Evolutionary conservation across 2,888 invertebrate genomes (phyloP), one percentile per base, ranked within the genome.

Genomic region (Uloborus plumipes): DNA sequence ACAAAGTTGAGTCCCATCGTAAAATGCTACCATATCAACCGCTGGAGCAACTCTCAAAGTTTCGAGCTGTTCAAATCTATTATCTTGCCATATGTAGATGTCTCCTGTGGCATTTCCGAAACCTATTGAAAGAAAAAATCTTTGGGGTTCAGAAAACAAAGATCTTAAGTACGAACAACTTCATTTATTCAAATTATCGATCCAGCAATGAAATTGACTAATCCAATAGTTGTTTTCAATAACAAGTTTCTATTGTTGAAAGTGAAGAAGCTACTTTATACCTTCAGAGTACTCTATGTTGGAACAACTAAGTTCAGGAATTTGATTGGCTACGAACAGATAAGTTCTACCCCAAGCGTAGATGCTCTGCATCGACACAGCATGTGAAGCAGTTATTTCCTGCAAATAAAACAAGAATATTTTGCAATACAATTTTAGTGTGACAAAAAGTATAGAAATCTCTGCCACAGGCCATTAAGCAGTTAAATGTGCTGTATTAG

Each of bases 271-370:
- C 1, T 1, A 39, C 1, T 39, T 39, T 9, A 11, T 39, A 39
- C 39, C 39, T 39, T 2, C 39, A 39, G 39, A 11, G 11, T 39
- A 39, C 39, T 39, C 39, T 9, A 9, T 62, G 16, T 49, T 22
- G 18, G 50, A 51, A n/a, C 81, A 81, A 7, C 16, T 39, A 0
- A 58, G 39, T 7, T 59, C 67, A 2, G 66, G n/a, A 62, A 67
- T 64, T 50, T 67, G 66, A 22, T 83, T 83, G 2, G 73, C 77
- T 14, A 83, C 47, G 39, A 83, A 77, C 1, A 83, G 50, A 15
- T 61, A 62, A 22, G 83, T 83, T 11, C n/a, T 49, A 13, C 53
- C 55, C n/a, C 49, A 39, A 16, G 53, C 26, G 2, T 18, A 22
- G 20, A 77, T 7, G n/a, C 64, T 77, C 58, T 58, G 77, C 11